Evolutionary conservation across 2,113 vertebrate genomes (phyloP).

Genomic region (Pygathrix nemaeus): DNA sequence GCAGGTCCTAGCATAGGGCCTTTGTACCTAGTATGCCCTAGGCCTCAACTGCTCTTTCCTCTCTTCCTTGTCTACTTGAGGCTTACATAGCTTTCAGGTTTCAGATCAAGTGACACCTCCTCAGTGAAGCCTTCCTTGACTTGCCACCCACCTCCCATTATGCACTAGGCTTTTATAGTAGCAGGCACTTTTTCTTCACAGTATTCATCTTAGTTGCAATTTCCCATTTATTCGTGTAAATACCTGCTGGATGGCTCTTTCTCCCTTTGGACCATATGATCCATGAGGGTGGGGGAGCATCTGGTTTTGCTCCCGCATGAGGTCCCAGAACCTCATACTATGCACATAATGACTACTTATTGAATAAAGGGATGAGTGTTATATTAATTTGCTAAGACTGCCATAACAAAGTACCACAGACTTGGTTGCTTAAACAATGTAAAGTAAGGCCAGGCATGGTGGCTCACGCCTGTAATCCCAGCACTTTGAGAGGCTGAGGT

Average conservation of each 20-base stretch:
- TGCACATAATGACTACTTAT: not conserved
- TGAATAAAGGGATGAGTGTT: not conserved
- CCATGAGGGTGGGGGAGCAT: not conserved
- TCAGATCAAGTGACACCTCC: not conserved
- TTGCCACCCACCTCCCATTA: not conserved
- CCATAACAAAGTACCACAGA: not conserved
- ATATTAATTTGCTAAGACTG: not conserved
- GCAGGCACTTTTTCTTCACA: not conserved
- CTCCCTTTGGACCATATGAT: not conserved
- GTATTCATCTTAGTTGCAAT: not conserved
- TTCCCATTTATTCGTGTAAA: not conserved
- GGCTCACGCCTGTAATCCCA: too few species aligned
- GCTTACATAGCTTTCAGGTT: not conserved
- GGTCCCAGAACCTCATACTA: not conserved
- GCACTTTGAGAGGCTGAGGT: too few species aligned
- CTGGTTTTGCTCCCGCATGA: not conserved
- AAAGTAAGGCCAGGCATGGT: not conserved
- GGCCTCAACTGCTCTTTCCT: not conserved
- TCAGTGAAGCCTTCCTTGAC: not conserved
- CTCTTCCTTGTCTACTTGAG: not conserved
- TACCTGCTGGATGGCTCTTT: not conserved
- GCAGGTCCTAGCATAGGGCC: not conserved
- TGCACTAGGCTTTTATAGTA: not conserved
- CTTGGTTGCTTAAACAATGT: not conserved
- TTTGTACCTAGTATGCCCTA: not conserved